These are phyloP conservation scores for Phenganax marumi DNA, from an alignment of 92 coral and sea anemone genomes.

Conservation along the genomic window DNA sequence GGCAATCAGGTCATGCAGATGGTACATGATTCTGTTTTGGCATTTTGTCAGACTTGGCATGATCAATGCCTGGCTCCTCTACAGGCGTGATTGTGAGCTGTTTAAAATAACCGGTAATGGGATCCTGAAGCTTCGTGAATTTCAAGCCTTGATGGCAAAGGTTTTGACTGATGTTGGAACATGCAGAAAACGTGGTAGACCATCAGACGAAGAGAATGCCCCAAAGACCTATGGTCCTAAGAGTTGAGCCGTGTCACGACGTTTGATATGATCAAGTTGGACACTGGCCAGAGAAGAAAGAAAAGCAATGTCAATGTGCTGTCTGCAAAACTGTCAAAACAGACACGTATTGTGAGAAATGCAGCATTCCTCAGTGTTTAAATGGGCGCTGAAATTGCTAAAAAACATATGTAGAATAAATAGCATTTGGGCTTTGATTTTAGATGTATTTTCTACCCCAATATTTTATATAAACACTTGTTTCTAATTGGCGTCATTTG, in stretches of 20 bases:
- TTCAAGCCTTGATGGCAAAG: neutral
- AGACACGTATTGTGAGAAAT: no score
- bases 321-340: constrained; percentile 2
- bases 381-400: no score
- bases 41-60: neutral
- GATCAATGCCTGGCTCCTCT: constrained; percentile 34
- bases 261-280: constrained; percentile 11
- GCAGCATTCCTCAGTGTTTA: no score
- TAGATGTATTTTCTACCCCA: no score
- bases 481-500: no score
- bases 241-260: neutral
- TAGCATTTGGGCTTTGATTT: no score
- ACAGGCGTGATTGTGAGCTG: constrained; percentile 10
- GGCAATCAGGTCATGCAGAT: neutral
- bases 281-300: constrained; percentile 15
- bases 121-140: constrained; percentile 26
- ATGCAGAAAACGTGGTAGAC: constrained; percentile 4
- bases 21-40: neutral
- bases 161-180: constrained; percentile 10
- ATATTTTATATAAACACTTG: no score
- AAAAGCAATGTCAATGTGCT: constrained; percentile 1
- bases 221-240: neutral
- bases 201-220: neutral
- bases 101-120: neutral
- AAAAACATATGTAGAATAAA: no score